Conservation (phyloP, 2,888 invertebrate species). For the Endomychus coccineus region DNA sequence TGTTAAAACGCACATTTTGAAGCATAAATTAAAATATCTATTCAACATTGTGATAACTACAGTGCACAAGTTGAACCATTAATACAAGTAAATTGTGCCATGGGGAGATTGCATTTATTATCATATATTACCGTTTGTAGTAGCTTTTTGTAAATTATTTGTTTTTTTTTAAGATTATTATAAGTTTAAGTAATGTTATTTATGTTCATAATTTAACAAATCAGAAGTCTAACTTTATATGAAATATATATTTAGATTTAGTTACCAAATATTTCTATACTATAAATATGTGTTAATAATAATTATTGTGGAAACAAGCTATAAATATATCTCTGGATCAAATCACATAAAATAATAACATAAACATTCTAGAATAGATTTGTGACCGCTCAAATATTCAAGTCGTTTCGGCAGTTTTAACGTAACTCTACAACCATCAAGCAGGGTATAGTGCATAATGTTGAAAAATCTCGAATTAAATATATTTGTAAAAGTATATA, state of each 20-base stretch:
- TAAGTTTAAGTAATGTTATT: slow-evolving; percentile 36
- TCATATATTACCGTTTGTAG: slow-evolving; percentile 21
- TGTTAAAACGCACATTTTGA: too few relatives aligned
- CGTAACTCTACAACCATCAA: slow-evolving; percentile 15
- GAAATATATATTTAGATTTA: slow-evolving; percentile 23
- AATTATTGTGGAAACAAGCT: slow-evolving; percentile 37
- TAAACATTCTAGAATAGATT: too few relatives aligned
- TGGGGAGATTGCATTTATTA: slow-evolving; percentile 37
- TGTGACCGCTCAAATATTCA: too few relatives aligned
- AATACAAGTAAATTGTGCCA: too few relatives aligned
- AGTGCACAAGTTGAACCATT: too few relatives aligned
- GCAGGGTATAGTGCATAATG: not conserved
- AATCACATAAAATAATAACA: slow-evolving; percentile 31
- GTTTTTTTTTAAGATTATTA: slow-evolving; percentile 9
- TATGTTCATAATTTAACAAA: slow-evolving; percentile 34
- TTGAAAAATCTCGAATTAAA: too few relatives aligned
- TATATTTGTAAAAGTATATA: too few relatives aligned
- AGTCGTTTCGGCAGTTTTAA: slow-evolving; percentile 24
- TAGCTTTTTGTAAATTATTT: slow-evolving; percentile 6
- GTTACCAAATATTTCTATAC: slow-evolving; percentile 31
- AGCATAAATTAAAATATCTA: too few relatives aligned
- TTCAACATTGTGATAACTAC: too few relatives aligned
- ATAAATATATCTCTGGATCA: too few relatives aligned
- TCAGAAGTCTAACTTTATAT: slow-evolving; percentile 20
- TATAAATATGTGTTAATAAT: slow-evolving; percentile 30